Conservation (phyloP, 2,797 vertebrate species). For the Miopithecus talapoin region DNA sequence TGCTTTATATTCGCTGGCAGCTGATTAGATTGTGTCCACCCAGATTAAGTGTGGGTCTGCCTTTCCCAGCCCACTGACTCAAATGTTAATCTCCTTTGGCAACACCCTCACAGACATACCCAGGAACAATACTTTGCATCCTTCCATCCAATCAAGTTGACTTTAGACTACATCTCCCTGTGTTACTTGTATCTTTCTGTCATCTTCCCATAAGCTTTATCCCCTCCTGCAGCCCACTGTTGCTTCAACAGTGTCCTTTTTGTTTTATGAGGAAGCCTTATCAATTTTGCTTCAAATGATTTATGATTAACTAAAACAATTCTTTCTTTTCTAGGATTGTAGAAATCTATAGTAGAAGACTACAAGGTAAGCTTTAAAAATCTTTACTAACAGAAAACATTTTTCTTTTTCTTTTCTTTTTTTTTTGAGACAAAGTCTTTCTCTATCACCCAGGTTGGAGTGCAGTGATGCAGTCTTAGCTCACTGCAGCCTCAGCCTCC, state of each 20-base stretch:
- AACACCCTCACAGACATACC: background rate
- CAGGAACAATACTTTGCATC: background rate
- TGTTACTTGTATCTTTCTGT: background rate
- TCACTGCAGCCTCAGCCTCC: background rate
- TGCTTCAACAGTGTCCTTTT: background rate
- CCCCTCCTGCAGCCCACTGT: background rate
- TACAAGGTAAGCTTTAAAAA: slow-evolving; percentile 91
- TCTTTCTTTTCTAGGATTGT: slow-evolving; percentile 90
- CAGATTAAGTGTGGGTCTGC: background rate
- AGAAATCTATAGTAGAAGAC: slow-evolving; percentile 97
- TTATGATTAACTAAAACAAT: slow-evolving; percentile 10
- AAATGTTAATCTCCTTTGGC: background rate
- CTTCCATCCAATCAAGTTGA: background rate
- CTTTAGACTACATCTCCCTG: background rate
- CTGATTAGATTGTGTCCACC: background rate
- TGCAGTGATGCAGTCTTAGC: background rate
- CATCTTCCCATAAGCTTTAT: background rate
- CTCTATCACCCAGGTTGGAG: background rate
- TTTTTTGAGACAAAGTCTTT: background rate
- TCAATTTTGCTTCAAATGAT: background rate
- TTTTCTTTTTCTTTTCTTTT: background rate
- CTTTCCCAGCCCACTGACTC: background rate
- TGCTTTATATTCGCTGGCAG: background rate
- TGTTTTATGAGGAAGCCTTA: background rate
- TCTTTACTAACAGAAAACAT: slow-evolving; percentile 11